Conservation (phyloP, 1,140 invertebrate species). For the Batillaria attramentaria region DNA sequence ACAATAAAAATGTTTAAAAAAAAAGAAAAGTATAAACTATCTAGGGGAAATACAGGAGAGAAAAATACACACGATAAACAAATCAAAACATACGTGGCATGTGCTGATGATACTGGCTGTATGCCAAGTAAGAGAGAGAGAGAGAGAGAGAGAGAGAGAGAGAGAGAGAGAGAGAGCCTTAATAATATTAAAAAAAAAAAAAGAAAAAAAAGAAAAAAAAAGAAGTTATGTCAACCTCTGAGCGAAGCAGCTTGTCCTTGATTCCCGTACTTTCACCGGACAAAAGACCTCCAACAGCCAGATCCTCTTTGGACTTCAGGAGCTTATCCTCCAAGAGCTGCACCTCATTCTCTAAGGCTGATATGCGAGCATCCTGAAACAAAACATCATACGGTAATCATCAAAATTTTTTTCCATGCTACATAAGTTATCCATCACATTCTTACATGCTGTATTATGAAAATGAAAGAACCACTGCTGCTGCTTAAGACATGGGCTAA, state of each 20-base stretch:
- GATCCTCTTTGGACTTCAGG: conserved; percentile 76
- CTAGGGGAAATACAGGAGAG: too few relatives aligned
- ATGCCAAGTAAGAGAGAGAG: too few relatives aligned
- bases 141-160: too few relatives aligned
- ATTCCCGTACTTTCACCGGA: conserved; percentile 62
- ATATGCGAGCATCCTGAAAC: conserved; percentile 84
- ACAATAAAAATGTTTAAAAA: too few relatives aligned
- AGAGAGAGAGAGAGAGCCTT: too few relatives aligned
- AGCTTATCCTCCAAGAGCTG: conserved; percentile 77
- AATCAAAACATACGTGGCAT: too few relatives aligned
- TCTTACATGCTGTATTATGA: too few relatives aligned
- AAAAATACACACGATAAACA: too few relatives aligned
- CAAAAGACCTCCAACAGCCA: conserved; percentile 38
- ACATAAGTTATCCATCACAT: not conserved
- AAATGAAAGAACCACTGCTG: too few relatives aligned
- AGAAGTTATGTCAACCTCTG: conserved; percentile 56
- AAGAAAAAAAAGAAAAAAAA: conserved; percentile 2
- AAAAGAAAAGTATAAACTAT: not conserved
- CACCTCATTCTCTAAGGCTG: conserved; percentile 87
- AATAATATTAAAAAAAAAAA: not conserved
- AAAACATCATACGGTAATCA: conserved; percentile 1
- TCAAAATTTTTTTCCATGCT: not conserved
- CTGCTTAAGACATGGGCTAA: too few relatives aligned
- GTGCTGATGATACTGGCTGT: too few relatives aligned
- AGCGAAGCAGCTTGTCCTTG: conserved; percentile 67